phyloP scores from a whole-genome alignment of 2,888 invertebrate genomes.

The Noctua pronuba region DNA sequence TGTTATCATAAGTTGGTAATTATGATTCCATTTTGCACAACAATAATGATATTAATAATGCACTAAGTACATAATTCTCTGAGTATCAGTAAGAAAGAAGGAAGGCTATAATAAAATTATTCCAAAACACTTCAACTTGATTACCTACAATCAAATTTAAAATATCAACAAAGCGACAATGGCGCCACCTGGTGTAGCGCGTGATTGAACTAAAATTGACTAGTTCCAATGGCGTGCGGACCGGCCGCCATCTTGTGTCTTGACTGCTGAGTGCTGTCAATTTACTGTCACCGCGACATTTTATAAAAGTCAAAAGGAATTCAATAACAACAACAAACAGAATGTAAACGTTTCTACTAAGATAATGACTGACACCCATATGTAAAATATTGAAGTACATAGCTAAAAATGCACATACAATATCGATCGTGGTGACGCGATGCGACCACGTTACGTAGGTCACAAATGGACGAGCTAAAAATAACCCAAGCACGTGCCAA shows the following conservation, averaged over 20 bases:
- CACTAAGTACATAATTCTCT: neutral
- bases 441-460: constrained; percentile 68
- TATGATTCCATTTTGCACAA: neutral
- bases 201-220: constrained; percentile 76
- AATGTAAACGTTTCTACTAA: constrained; percentile 61
- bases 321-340: constrained; percentile 87
- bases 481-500: constrained; percentile 86
- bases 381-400: constrained; percentile 25
- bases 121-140: constrained; percentile 6
- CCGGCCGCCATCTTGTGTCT: constrained; percentile 83
- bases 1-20: neutral
- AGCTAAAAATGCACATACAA: constrained; percentile 64
- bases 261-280: constrained; percentile 87
- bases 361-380: constrained; percentile 18
- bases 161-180: constrained; percentile 76
- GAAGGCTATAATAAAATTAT: neutral
- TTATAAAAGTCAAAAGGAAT: constrained; percentile 82
- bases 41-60: neutral
- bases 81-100: neutral
- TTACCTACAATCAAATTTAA: constrained; percentile 31
- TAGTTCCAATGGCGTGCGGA: constrained; percentile 53
- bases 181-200: constrained; percentile 82
- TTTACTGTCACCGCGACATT: constrained; percentile 87
- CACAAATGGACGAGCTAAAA: constrained; percentile 80
- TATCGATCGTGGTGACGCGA: constrained; percentile 76